Base-by-base conservation (phyloP, 2,113 vertebrate genomes). In the Pogonocichla stellata region DNA sequence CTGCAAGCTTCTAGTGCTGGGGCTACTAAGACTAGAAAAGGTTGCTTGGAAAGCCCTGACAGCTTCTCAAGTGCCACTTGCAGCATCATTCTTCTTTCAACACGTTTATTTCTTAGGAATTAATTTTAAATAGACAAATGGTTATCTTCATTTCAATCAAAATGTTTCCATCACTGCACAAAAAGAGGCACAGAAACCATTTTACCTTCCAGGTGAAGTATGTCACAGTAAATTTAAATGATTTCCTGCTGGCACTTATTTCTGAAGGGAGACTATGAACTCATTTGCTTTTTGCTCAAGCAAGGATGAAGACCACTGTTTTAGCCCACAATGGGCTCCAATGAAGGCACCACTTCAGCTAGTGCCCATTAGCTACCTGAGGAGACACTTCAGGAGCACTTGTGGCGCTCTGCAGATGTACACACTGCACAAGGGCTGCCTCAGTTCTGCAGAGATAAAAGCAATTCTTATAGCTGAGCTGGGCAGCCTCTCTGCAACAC, bases 1-100 rank as follows among this genome's bases (percentile, higher is more conserved):
- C 14, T 10, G 8, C 10, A 61, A 65, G 50, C 8, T 40, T 34
- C 2, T n/a, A 47, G 29, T 79, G 73, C 22, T 2, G 0, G 0
- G 60, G 53, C 14, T 51, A 62, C 33, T 29, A 51, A 56, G 25
- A n/a, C 36, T 38, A 20, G 38, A 88, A 88, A 80, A 86, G 5
- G 22, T 43, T 72, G 86, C 43, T 26, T 64, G 38, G 53, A 51
- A 88, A 88, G 62, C 48, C 47, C 45, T 61, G 43, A 65, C 8
- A 82, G 29, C 40, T 88, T 80, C 38, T n/a, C 10, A 86, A 82
- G 60, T 40, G 33, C 24, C 61, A 48, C 51, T 25, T 81, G 20
- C 23, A 56, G 28, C 42, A 64, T 45, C 51, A 31, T 28, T 88
- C 53, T 62, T 72, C 25, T 75, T 73, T 28, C 40, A 75, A 45